Evolutionary conservation across 2,113 vertebrate species (phyloP), one percentile per base, ranked within the genome.

Genomic region (Sisor rabdophorus): DNA sequence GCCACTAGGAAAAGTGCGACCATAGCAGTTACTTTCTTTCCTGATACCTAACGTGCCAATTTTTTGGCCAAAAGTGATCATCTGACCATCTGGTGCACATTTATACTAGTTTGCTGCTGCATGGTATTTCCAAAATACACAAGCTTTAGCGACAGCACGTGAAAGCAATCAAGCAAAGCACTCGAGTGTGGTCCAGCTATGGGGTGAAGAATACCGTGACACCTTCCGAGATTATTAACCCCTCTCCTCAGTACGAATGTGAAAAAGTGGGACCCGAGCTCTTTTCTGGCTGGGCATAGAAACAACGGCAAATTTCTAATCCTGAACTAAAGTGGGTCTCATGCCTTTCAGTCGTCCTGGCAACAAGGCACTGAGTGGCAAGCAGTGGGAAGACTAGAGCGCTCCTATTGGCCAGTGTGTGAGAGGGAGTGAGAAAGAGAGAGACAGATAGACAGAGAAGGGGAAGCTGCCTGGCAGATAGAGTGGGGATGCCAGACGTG

Each of bases 361-460:
- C 87, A 92, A 92, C 91, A 90, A 90, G 89, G 86, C 87, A 83
- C 84, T 89, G 90, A 92, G 90, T 91, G 90, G 91, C 89, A 91
- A 90, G 88, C 87, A 88, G 90, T 89, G 88, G 91, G 89, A 89
- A 89, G 88, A 91, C 89, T 89, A 84, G 88, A 85, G 84, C 79
- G 82, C 73, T 88, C 85, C 84, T 85, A 92, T 91, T 91, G 91
- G 91, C 88, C 90, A 87, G 30, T 63, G 60, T 36, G 71, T 54
- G 30, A 36, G 69, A 58, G 59, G 10, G 64, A 40, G 40, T 7
- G 71, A 60, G 12, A 74, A 44, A 61, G 72, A n/a, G 32, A 19
- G 12, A 22, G 30, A 40, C 28, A n/a, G 79, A 72, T 28, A 73
- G 78, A 80, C 24, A 59, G 53, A 22, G 24, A 74, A 36, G 55